Conservation (phyloP, 2,888 invertebrate genomes). For the Ophion ellenae region DNA sequence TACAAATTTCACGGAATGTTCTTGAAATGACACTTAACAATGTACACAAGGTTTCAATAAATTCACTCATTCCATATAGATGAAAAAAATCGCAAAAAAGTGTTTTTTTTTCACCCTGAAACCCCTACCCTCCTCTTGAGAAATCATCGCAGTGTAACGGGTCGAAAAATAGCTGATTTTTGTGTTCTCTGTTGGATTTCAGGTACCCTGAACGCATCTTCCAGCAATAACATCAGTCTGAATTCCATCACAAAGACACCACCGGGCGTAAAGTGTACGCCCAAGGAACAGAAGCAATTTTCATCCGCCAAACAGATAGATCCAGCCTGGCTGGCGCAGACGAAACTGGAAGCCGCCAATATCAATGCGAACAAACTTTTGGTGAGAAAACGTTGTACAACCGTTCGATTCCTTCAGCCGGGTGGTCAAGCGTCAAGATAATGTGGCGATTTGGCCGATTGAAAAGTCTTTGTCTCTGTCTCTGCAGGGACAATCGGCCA, state of each 20-base stretch:
- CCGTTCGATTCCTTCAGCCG: not conserved
- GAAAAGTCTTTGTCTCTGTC: conserved; percentile 64
- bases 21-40: too few relatives aligned
- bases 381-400: conserved; percentile 33
- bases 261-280: conserved; percentile 79
- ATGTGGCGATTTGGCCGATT: conserved; percentile 38
- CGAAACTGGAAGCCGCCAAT: conserved; percentile 82
- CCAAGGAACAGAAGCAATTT: conserved; percentile 81
- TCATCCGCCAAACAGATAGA: conserved; percentile 81
- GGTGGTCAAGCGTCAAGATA: not conserved
- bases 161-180: not conserved
- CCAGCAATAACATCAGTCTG: conserved; percentile 76
- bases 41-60: too few relatives aligned
- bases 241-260: conserved; percentile 79
- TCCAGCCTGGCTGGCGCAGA: conserved; percentile 83
- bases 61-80: too few relatives aligned
- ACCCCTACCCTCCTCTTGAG: too few relatives aligned
- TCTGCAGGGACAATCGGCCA: conserved; percentile 78
- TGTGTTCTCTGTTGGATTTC: conserved; percentile 41
- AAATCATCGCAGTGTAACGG: too few relatives aligned
- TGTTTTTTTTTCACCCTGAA: too few relatives aligned
- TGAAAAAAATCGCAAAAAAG: too few relatives aligned
- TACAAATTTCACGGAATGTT: too few relatives aligned
- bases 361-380: conserved; percentile 78
- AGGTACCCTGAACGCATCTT: conserved; percentile 75